phyloP scores from a whole-genome alignment of 2,797 vertebrate genomes.

The Liasis olivaceus region DNA sequence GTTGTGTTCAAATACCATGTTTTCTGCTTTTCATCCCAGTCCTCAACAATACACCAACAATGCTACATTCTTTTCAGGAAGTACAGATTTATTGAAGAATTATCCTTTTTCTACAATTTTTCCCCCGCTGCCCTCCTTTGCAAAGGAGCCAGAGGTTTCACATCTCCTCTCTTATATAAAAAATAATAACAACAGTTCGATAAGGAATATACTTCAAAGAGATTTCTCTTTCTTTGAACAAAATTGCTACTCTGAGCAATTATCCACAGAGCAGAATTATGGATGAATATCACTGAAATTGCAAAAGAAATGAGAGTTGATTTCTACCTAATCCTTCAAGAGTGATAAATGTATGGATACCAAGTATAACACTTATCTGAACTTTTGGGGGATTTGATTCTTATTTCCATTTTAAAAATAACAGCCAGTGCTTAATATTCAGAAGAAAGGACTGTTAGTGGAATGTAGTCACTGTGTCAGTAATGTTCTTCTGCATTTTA shows the following conservation, averaged over 20 bases:
- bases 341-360: not conserved
- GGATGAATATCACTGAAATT: slow-evolving; percentile 35
- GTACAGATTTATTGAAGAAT: slow-evolving; percentile 47
- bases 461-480: not conserved
- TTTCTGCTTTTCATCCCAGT: not conserved
- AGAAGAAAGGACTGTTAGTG: not conserved
- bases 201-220: slow-evolving; percentile 55
- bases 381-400: not conserved
- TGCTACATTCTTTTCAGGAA: slow-evolving; percentile 22
- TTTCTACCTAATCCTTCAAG: slow-evolving; percentile 20
- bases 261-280: slow-evolving; percentile 49
- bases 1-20: slow-evolving; percentile 20
- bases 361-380: not conserved
- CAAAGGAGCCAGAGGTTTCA: slow-evolving; percentile 45
- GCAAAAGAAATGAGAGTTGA: slow-evolving; percentile 28
- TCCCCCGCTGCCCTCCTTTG: slow-evolving; percentile 43
- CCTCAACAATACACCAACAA: slow-evolving; percentile 22
- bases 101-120: slow-evolving; percentile 53
- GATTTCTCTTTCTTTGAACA: slow-evolving; percentile 51
- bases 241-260: slow-evolving; percentile 52
- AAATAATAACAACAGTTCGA: slow-evolving; percentile 25
- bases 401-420: not conserved
- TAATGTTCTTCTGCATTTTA: not conserved
- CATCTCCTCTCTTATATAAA: slow-evolving; percentile 50
- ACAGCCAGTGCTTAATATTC: not conserved